A percentile compares a stretch with the other conserved stretches of the same genome.
Conservation (phyloP, 2,888 invertebrate species). For the Nemapogon koenigi region DNA sequence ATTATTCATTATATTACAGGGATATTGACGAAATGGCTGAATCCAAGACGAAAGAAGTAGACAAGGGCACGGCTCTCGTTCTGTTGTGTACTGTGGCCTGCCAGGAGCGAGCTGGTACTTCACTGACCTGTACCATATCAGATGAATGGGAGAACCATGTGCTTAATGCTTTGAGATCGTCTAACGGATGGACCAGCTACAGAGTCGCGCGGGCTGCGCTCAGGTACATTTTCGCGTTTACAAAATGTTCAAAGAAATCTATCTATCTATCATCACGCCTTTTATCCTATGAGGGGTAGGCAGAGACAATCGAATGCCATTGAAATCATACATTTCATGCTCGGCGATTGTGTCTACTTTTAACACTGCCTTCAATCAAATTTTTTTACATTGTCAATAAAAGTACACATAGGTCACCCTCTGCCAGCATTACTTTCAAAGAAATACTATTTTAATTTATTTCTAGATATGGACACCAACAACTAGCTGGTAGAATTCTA, state of each 20-base stretch:
- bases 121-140: slow-evolving; percentile 56
- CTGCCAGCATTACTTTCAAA: too few species aligned
- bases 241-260: too few species aligned
- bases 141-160: slow-evolving; percentile 54
- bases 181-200: slow-evolving; percentile 85
- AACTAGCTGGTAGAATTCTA: slow-evolving; percentile 71
- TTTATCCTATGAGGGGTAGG: too few species aligned
- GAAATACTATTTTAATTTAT: too few species aligned
- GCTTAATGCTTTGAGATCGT: slow-evolving; percentile 56
- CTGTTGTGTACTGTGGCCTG: slow-evolving; percentile 83
- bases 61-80: slow-evolving; percentile 71
- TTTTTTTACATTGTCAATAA: too few species aligned
- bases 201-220: slow-evolving; percentile 86
- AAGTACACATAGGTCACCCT: too few species aligned
- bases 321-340: too few species aligned
- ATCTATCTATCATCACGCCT: too few species aligned
- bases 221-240: slow-evolving; percentile 56
- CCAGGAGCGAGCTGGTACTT: slow-evolving; percentile 78
- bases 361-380: too few species aligned
- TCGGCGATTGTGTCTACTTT: too few species aligned
- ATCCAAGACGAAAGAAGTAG: background rate
- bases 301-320: too few species aligned
- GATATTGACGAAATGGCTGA: slow-evolving; percentile 24
- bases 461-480: slow-evolving; percentile 77
- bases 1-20: slow-evolving; percentile 19